These are phyloP conservation scores for Scophthalmus maximus DNA, from an alignment of 2,113 vertebrate species.

Conservation along the genomic window DNA sequence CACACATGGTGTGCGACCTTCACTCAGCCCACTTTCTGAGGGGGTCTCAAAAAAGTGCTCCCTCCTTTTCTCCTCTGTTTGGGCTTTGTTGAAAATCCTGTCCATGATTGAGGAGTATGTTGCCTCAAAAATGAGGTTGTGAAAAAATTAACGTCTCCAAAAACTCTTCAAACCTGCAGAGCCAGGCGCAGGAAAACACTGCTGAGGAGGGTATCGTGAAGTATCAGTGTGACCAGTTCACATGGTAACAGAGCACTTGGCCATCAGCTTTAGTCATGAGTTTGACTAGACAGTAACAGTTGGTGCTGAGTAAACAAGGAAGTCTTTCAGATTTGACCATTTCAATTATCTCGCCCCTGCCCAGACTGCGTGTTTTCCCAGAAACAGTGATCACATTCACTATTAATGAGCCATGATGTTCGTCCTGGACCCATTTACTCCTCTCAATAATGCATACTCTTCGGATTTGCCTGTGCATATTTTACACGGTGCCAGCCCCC, in stretches of 20 bases:
- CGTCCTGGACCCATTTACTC: conserved; percentile 80
- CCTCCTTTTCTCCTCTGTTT: conserved; percentile 20
- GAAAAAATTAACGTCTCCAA: conserved; percentile 40
- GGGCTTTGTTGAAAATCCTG: conserved; percentile 46
- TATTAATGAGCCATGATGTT: conserved; percentile 81
- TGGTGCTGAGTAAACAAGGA: conserved; percentile 68
- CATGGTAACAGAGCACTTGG: conserved; percentile 18
- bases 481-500: conserved; percentile 57
- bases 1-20: neutral
- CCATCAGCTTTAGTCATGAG: conserved; percentile 29
- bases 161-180: neutral
- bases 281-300: conserved; percentile 55
- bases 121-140: conserved; percentile 45
- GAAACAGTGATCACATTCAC: conserved; percentile 80
- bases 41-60: conserved; percentile 28
- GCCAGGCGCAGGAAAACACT: neutral
- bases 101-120: conserved; percentile 43
- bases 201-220: neutral
- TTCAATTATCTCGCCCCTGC: conserved; percentile 68
- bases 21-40: conserved; percentile 21
- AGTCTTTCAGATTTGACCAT: conserved; percentile 70
- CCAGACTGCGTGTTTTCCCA: conserved; percentile 73
- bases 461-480: conserved; percentile 74
- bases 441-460: conserved; percentile 80
- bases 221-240: neutral